These are phyloP conservation scores for Pectinophora gossypiella DNA, from an alignment of 1,140 invertebrate genomes.

Conservation along the genomic window DNA sequence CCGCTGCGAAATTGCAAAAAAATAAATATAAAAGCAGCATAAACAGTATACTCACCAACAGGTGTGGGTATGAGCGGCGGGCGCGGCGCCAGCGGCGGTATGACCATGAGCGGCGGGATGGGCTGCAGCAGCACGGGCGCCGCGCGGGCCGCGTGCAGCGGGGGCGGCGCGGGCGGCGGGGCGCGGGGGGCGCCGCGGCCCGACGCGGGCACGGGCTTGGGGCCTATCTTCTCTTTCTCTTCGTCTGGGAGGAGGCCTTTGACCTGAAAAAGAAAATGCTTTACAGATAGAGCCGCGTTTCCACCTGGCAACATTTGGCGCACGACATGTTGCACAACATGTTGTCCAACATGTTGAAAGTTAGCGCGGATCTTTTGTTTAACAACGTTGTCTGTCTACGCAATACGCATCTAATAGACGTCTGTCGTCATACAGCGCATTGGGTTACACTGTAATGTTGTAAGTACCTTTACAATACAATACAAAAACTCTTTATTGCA, in stretches of 20 bases:
- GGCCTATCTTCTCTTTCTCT: conserved; percentile 94
- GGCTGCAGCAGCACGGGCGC: conserved; percentile 35
- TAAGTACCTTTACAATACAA: no score
- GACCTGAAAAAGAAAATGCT: no score
- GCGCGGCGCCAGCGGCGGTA: conserved; percentile 60
- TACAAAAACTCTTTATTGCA: no score
- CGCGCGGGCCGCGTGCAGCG: conserved; percentile 53
- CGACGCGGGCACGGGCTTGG: conserved; percentile 79
- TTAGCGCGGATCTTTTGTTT: no score
- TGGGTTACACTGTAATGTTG: no score
- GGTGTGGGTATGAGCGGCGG: conserved; percentile 67
- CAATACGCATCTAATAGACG: no score
- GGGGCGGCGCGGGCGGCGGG: conserved; percentile 60
- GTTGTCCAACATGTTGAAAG: no score
- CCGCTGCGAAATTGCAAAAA: background rate
- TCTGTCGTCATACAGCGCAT: no score
- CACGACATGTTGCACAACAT: no score
- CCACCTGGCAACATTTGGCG: no score
- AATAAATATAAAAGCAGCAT: background rate
- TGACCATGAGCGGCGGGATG: conserved; percentile 42
- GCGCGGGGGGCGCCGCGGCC: conserved; percentile 11
- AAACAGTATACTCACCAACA: conserved; percentile 13
- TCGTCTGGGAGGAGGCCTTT: conserved; percentile 95
- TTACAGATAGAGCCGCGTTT: no score
- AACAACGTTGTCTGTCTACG: no score